Evolutionary conservation across 2,113 vertebrate genomes (phyloP).

Genomic region (Hydropotes inermis): DNA sequence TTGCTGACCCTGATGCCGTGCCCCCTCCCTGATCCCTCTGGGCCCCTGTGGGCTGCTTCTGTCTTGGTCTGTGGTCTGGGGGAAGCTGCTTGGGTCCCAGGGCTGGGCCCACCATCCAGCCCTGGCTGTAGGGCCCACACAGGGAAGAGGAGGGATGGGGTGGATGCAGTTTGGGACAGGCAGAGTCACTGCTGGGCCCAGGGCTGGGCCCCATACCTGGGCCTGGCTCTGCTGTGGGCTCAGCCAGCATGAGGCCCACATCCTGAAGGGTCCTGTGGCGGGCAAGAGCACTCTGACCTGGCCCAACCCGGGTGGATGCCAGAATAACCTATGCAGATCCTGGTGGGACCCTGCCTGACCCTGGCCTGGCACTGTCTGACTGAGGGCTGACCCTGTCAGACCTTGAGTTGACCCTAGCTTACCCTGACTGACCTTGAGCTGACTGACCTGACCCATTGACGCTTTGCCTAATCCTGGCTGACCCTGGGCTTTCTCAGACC

Average conservation of each 20-base stretch:
- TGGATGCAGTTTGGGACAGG: rapidly evolving
- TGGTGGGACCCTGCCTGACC: not conserved
- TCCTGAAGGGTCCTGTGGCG: rapidly evolving
- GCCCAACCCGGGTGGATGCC: rapidly evolving
- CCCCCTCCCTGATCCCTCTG: not conserved
- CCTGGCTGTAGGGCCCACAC: not conserved
- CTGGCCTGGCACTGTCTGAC: not conserved
- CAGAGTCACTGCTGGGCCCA: not conserved
- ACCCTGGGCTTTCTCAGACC: not conserved
- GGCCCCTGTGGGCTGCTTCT: not conserved
- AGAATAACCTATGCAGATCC: rapidly evolving
- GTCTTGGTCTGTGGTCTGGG: not conserved
- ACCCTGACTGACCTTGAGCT: not conserved
- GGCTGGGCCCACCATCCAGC: not conserved
- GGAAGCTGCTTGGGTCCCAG: not conserved
- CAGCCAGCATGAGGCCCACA: not conserved
- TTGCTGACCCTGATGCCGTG: not conserved
- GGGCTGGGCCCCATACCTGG: rapidly evolving
- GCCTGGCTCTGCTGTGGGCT: not conserved
- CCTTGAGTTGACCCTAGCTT: not conserved
- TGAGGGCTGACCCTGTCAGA: not conserved
- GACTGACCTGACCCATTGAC: not conserved
- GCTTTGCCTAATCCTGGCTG: not conserved
- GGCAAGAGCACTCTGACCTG: not conserved
- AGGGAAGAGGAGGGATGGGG: not conserved